A percentile compares a stretch with the other conserved stretches of the same genome.
Evolutionary conservation across 2,888 invertebrate species (phyloP).

Genomic region (Boloria euphrosyne): DNA sequence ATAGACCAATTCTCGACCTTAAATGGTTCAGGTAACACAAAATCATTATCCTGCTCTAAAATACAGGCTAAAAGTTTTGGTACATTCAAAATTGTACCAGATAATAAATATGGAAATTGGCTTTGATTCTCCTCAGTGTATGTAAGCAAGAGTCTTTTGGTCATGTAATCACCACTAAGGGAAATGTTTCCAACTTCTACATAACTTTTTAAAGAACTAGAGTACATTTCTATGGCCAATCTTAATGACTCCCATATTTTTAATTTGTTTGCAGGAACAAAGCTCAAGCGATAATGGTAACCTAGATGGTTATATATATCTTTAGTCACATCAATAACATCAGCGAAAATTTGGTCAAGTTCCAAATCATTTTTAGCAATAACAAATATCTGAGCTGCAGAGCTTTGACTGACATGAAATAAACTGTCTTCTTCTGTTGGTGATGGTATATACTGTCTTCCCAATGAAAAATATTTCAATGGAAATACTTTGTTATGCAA

Average conservation of each 20-base stretch:
- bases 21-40: constrained; percentile 61
- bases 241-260: constrained; percentile 85
- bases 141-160: constrained; percentile 88
- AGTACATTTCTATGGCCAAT: constrained; percentile 88
- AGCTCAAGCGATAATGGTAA: constrained; percentile 85
- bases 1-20: constrained; percentile 57
- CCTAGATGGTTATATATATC: constrained; percentile 85
- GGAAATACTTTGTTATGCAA: constrained; percentile 85
- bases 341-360: constrained; percentile 80
- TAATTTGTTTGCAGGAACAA: constrained; percentile 84
- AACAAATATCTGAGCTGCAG: constrained; percentile 86
- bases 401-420: constrained; percentile 86
- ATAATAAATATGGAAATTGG: constrained; percentile 86
- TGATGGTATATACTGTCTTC: constrained; percentile 85
- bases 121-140: constrained; percentile 82
- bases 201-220: constrained; percentile 83
- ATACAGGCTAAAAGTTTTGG: constrained; percentile 88
- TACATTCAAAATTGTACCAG: constrained; percentile 88
- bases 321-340: constrained; percentile 75
- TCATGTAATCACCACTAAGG: constrained; percentile 87
- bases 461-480: constrained; percentile 85
- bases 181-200: constrained; percentile 89
- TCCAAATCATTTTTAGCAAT: constrained; percentile 76
- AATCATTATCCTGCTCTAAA: constrained; percentile 83
- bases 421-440: constrained; percentile 73